Base-by-base conservation (phyloP, 2,113 vertebrate species). In the Pollachius pollachius region DNA sequence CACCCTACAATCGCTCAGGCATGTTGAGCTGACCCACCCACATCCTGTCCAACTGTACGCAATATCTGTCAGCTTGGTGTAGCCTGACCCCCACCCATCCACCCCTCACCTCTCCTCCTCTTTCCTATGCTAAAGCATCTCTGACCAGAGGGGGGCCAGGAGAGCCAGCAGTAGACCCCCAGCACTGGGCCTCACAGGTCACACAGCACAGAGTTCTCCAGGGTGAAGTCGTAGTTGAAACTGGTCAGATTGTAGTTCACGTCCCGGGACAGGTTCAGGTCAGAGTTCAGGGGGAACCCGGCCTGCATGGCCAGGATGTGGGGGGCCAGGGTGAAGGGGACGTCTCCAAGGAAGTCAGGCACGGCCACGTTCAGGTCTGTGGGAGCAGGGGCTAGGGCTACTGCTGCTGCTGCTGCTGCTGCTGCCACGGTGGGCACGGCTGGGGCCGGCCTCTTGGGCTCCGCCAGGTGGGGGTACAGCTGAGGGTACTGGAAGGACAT, bases 191-290 rank as follows among this genome's bases (percentile, higher is more conserved):
- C 68, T 87, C 91, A 98, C 0, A 78, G 86, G 52, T 94, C 91
- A 73, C 90, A 95, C 57, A 98, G 94, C 72, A 99, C 95, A 1
- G 97, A 97, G 86, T 98, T 98, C 85, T 99, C 97, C 74, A 99
- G 90, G 13, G 94, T 96, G 78, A 99, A 99, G 89, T 99, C 97
- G 18, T 99, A 99, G 85, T 94, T 92, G 84, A 97, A 99, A 66
- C 87, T 92, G 63, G 94, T 90, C 79, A 98, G 87, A 62, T 89
- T 92, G 81, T 95, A 94, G 59, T 83, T 93, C 59, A 93, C 79
- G 78, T 97, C 89, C 12, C 80, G 89, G 75, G 92, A 84, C 73
- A 96, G 89, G 66, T 94, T 77, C 18, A 91, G 87, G 63, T 95
- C 94, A 0, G 96, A 93, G 52, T 95, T 78, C 5, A 92, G 89